Percentiles rank a stretch among this genome's conserved stretches.
These are phyloP conservation scores for Ictidomys tridecemlineatus DNA, from an alignment of 2,113 vertebrate species.

Conservation along the genomic window DNA sequence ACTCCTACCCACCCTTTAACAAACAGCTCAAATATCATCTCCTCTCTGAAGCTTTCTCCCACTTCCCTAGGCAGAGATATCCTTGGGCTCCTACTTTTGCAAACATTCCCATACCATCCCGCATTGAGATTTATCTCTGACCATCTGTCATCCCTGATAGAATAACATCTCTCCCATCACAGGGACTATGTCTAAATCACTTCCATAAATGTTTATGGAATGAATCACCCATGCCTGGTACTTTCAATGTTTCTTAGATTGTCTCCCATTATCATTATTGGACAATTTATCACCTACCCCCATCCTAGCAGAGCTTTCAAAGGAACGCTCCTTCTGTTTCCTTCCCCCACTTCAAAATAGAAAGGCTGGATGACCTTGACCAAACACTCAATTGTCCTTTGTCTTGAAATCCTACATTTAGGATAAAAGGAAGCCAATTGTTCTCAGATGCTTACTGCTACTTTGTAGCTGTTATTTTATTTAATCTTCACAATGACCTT, in stretches of 20 bases:
- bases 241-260: not conserved
- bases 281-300: not conserved
- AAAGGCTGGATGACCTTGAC: not conserved
- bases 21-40: not conserved
- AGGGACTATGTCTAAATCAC: conserved; percentile 1
- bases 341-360: conserved; percentile 41
- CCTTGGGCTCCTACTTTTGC: not conserved
- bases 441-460: not conserved
- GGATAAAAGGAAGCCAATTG: not conserved
- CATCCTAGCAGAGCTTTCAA: not conserved
- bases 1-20: not conserved
- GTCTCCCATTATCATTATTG: not conserved
- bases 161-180: not conserved
- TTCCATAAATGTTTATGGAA: conserved; percentile 33
- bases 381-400: conserved; percentile 4
- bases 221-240: not conserved
- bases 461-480: conserved; percentile 16
- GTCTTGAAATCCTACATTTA: conserved; percentile 28
- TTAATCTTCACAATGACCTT: not conserved
- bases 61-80: not conserved
- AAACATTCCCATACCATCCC: not conserved
- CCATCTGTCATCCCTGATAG: not conserved
- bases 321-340: not conserved
- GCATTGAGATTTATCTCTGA: not conserved
- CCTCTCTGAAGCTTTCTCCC: not conserved